Evolutionary conservation across 23 tunicate species (phyloP).

Genomic region (Corella eumyota): DNA sequence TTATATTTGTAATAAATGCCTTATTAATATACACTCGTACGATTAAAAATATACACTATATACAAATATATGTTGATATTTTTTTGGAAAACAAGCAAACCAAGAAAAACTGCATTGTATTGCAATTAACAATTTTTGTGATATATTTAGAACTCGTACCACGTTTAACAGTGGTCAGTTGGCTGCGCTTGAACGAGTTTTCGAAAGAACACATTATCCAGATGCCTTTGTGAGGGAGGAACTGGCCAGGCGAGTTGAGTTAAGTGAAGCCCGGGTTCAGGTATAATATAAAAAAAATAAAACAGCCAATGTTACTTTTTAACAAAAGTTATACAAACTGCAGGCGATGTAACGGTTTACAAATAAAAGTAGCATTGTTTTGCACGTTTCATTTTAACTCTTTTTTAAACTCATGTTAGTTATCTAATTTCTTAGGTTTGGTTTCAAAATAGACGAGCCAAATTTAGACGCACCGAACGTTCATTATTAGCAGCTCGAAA

Average conservation of each 20-base stretch:
- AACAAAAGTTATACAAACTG: too few relatives aligned
- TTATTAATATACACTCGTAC: too few relatives aligned
- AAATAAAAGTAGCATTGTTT: too few relatives aligned
- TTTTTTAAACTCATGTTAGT: too few relatives aligned
- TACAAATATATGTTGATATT: too few relatives aligned
- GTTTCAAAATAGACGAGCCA: conserved; percentile 75
- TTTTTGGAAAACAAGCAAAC: neutral
- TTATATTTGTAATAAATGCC: too few relatives aligned
- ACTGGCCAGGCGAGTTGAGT: conserved; percentile 48
- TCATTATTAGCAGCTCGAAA: conserved; percentile 30
- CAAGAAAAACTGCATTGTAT: too few relatives aligned
- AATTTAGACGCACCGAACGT: conserved; percentile 51
- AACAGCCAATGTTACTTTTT: neutral
- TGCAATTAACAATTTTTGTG: too few relatives aligned
- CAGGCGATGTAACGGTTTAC: too few relatives aligned
- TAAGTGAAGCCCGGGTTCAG: conserved; percentile 74
- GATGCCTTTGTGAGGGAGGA: conserved; percentile 73
- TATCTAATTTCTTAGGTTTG: conserved; percentile 54
- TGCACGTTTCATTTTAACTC: too few relatives aligned
- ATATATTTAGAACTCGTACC: conserved; percentile 58
- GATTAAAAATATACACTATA: too few relatives aligned
- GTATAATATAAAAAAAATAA: conserved; percentile 5
- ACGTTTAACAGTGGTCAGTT: conserved; percentile 67
- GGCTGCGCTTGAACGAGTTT: conserved; percentile 66
- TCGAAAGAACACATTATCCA: conserved; percentile 70